A percentile compares a stretch with the other conserved stretches of the same genome.
Conservation (phyloP, 2,888 invertebrate species). For the Caenorhabditis afra region DNA sequence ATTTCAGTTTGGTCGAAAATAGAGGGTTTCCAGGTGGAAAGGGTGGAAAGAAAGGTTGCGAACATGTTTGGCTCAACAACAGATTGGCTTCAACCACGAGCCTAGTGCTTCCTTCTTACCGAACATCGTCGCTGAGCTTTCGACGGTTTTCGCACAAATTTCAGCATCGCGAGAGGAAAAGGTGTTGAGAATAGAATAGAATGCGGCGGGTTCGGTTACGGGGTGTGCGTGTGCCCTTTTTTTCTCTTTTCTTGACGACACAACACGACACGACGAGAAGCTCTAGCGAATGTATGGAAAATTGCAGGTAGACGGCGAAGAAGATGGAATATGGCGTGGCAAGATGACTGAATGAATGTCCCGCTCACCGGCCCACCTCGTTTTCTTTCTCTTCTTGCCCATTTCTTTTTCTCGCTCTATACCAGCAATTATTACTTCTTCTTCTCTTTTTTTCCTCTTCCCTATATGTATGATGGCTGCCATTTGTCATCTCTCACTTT, state of each 20-base stretch:
- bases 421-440: constrained; percentile 35
- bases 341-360: constrained; percentile 26
- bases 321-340: constrained; percentile 22
- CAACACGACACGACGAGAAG: not conserved
- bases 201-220: constrained; percentile 25
- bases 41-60: no score
- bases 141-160: constrained; percentile 46
- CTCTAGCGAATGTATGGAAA: constrained; percentile 56
- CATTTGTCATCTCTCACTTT: constrained; percentile 1
- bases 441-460: constrained; percentile 11
- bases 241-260: constrained; percentile 23
- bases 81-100: no score
- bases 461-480: constrained; percentile 20
- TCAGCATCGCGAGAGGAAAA: constrained; percentile 47
- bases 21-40: no score
- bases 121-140: constrained; percentile 14
- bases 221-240: constrained; percentile 7
- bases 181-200: constrained; percentile 8
- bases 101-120: no score
- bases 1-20: not conserved
- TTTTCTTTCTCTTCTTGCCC: no score
- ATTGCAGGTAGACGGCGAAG: constrained; percentile 42
- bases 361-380: constrained; percentile 15
- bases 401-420: not conserved
- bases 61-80: no score